Base-by-base conservation (phyloP, 2,888 invertebrate species). In the Synanthedon myopaeformis region DNA sequence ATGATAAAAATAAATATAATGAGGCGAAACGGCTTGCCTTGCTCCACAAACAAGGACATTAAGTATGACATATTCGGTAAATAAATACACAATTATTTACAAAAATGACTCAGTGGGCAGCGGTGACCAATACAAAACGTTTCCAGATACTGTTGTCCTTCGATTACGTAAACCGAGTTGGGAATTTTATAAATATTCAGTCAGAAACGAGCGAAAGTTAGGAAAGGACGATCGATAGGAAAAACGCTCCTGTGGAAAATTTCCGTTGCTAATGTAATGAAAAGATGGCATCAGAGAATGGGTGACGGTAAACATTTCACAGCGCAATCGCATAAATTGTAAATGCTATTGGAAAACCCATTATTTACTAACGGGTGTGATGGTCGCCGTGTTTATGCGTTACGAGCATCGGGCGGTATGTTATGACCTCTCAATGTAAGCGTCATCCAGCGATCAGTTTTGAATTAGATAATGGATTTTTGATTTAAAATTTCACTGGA, bases 131-230 rank as follows among this genome's bases (percentile, higher is more conserved):
- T 69, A 75, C 77, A 72, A 78, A 74, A 73, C 64, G 66, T 35
- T 35, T 23, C 23, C 23, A 23, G 23, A 65, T 63, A 63, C 65
- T 60, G 64, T 63, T 61, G 67, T 73, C 75, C 73, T 74, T 70
- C 70, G 74, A 70, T 84, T 82, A 82, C 82, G 82, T 85, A 85
- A 84, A 84, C 75, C 67, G 57, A 66, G 35, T 65, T 64, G 62
- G 66, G 65, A 67, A 70, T 76, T 79, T 81, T 70, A 74, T 70
- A 76, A 80, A 80, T 76, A 74, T 79, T 74, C 66, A 58, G 58
- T 65, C 61, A 62, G 56, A 67, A 68, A 63, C 61, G 55, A 57
- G 57, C 59, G 56, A 64, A 62, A 67, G 55, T 65, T 68, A 60
- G 56, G 35, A 35, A 35, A 35, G 35, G 58, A 64, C 70, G 76